Evolutionary conservation across 2,113 vertebrate species (phyloP).

Genomic region (Scalopus aquaticus): DNA sequence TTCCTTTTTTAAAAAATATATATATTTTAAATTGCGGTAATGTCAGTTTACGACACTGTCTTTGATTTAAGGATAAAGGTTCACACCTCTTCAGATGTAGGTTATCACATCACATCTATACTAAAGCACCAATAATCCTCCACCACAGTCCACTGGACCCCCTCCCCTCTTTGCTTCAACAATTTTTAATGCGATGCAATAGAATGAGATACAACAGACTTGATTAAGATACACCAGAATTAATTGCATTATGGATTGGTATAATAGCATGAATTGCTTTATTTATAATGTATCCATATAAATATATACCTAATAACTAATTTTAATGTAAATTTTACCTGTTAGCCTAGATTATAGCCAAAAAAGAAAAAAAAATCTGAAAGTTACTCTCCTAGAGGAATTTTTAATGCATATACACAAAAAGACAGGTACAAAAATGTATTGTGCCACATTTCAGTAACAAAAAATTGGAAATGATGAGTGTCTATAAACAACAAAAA

Average conservation of each 20-base stretch:
- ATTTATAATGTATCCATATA: background rate
- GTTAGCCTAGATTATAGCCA: background rate
- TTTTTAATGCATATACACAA: background rate
- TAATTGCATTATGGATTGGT: background rate
- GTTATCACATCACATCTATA: too few species aligned
- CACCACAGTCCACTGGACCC: too few species aligned
- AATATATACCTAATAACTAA: background rate
- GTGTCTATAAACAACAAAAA: background rate
- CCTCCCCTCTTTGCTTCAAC: too few species aligned
- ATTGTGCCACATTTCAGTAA: background rate
- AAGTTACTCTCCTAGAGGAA: background rate
- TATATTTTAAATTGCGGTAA: too few species aligned
- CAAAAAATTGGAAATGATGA: background rate
- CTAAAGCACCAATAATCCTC: too few species aligned
- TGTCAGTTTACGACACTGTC: too few species aligned
- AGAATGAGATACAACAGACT: background rate
- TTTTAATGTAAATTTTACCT: slow-evolving; percentile 1
- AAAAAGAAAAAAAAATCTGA: background rate
- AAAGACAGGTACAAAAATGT: background rate
- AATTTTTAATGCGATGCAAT: too few species aligned
- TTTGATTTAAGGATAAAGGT: too few species aligned
- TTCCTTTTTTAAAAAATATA: background rate
- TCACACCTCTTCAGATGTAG: too few species aligned
- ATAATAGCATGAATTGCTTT: background rate
- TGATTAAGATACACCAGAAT: background rate